phyloP scores from a whole-genome alignment of 2,113 vertebrate genomes.

The Salvator merianae region DNA sequence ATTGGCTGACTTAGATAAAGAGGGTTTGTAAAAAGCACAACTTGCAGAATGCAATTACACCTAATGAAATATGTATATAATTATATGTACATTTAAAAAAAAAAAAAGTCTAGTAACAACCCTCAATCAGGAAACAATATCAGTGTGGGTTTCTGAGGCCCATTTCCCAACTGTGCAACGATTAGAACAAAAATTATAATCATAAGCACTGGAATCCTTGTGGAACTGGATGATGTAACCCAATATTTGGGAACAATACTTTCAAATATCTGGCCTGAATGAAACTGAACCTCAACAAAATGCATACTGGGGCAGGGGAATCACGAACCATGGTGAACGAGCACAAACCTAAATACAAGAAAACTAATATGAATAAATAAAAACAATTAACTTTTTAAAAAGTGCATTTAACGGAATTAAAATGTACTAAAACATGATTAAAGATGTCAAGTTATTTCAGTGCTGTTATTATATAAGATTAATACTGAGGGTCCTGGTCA shows the following conservation, averaged over 20 bases:
- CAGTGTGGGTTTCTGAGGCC: background rate
- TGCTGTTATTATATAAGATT: no score
- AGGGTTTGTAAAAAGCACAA: background rate
- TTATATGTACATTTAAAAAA: background rate
- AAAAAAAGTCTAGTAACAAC: background rate
- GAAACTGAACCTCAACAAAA: background rate
- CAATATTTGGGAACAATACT: background rate
- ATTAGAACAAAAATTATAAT: background rate
- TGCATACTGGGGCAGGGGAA: no score
- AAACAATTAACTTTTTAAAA: background rate
- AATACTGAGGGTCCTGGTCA: no score
- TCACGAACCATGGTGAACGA: background rate
- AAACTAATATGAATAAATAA: background rate
- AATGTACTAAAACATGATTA: background rate
- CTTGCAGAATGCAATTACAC: conserved; percentile 24
- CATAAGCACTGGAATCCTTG: background rate
- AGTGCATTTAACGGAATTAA: background rate
- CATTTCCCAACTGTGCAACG: background rate
- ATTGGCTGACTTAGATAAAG: conserved; percentile 49
- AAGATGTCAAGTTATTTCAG: background rate
- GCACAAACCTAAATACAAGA: background rate
- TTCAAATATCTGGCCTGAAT: background rate
- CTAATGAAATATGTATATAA: conserved; percentile 13
- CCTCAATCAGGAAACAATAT: background rate
- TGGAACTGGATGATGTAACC: background rate